phyloP scores from a whole-genome alignment of 2,888 invertebrate genomes.

The Leuctra nigra region DNA sequence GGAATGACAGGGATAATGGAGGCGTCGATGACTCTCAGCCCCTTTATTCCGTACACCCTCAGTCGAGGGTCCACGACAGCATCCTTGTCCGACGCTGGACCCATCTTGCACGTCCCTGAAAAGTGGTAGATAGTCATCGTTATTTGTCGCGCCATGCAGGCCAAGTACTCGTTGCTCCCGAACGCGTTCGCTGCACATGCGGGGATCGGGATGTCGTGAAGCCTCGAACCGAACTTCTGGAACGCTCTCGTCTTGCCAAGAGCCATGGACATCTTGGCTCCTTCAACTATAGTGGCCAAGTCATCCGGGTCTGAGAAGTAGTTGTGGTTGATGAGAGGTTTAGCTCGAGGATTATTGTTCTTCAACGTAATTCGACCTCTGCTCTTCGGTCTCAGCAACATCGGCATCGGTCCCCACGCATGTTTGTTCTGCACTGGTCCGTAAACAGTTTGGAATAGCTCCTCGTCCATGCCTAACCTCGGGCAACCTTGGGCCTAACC shows the following conservation, averaged over 20 bases:
- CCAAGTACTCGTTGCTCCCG: slow-evolving; percentile 59
- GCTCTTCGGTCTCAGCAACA: slow-evolving; percentile 63
- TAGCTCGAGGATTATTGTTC: slow-evolving; percentile 60
- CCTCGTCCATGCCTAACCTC: not conserved
- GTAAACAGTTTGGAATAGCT: not conserved
- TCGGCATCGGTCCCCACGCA: slow-evolving; percentile 51
- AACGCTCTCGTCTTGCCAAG: slow-evolving; percentile 42
- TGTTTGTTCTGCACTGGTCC: not conserved
- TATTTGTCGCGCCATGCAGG: slow-evolving; percentile 57
- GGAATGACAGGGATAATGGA: slow-evolving; percentile 34
- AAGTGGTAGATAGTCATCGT: slow-evolving; percentile 46
- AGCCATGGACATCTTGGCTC: slow-evolving; percentile 42
- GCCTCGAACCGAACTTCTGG: slow-evolving; percentile 47
- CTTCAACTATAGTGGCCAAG: slow-evolving; percentile 39
- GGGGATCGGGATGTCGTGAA: slow-evolving; percentile 48
- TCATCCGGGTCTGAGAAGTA: slow-evolving; percentile 60
- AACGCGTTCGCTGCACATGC: slow-evolving; percentile 51
- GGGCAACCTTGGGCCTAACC: no score
- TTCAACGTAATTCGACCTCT: slow-evolving; percentile 57
- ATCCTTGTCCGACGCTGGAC: slow-evolving; percentile 27
- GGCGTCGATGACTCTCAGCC: no score
- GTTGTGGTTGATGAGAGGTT: slow-evolving; percentile 67
- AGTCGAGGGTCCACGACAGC: no score
- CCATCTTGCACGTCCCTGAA: slow-evolving; percentile 17
- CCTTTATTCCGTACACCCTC: no score